Conservation (phyloP, 2,888 invertebrate genomes). For the Acronicta leporina region DNA sequence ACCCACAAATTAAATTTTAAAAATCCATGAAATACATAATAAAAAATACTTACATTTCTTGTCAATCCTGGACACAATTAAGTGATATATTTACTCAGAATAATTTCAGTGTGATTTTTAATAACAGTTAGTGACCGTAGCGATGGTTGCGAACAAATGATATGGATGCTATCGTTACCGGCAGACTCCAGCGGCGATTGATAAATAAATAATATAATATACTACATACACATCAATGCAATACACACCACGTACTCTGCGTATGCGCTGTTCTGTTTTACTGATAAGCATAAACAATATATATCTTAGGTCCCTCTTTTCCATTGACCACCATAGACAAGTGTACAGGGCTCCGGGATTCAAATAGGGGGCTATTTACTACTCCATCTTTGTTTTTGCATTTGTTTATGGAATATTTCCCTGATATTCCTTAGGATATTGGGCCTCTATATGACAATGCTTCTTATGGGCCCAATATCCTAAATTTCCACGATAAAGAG, state of each 20-base stretch:
- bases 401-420: too few relatives aligned
- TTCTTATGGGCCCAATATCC: too few relatives aligned
- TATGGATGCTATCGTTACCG: conserved; percentile 27
- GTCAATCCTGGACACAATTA: neutral
- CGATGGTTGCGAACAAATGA: conserved; percentile 29
- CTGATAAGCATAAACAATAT: conserved; percentile 1
- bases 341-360: too few relatives aligned
- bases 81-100: neutral
- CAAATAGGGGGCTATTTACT: too few relatives aligned
- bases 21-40: too few relatives aligned
- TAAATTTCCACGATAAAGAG: too few relatives aligned
- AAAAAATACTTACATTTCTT: neutral
- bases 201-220: conserved; percentile 21
- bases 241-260: neutral
- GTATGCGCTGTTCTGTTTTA: conserved; percentile 8
- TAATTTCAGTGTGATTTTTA: neutral
- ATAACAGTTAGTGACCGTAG: conserved; percentile 10
- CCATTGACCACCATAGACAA: too few relatives aligned
- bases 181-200: conserved; percentile 27
- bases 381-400: too few relatives aligned
- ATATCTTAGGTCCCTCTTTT: too few relatives aligned
- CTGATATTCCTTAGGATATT: too few relatives aligned
- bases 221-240: neutral
- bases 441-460: too few relatives aligned
- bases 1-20: too few relatives aligned